phyloP scores from a whole-genome alignment of 2,113 vertebrate genomes.

The Canis aureus region DNA sequence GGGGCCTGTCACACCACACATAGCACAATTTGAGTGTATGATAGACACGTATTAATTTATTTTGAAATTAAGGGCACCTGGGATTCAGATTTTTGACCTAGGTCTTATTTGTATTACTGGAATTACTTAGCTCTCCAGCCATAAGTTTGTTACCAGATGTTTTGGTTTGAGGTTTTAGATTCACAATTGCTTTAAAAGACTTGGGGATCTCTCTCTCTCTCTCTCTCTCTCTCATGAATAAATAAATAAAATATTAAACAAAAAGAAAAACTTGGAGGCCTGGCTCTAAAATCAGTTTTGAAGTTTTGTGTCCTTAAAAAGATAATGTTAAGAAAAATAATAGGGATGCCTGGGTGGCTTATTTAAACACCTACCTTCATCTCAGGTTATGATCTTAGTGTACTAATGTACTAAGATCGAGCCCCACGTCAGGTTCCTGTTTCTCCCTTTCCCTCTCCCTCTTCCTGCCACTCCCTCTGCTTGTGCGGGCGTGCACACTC shows the following conservation, averaged over 20 bases:
- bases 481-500: too few species aligned
- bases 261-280: background rate
- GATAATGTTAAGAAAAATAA: background rate
- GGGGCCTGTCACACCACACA: background rate
- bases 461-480: too few species aligned
- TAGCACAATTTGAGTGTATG: background rate
- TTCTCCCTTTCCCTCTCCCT: too few species aligned
- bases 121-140: background rate
- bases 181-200: background rate
- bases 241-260: too few species aligned
- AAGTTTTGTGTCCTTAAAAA: background rate
- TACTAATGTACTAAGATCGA: too few species aligned
- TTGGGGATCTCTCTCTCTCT: background rate
- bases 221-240: too few species aligned
- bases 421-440: too few species aligned
- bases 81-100: background rate
- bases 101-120: background rate
- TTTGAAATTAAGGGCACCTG: conserved; percentile 37
- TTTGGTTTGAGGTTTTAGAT: conserved; percentile 33
- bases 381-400: too few species aligned
- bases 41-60: background rate
- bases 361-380: too few species aligned
- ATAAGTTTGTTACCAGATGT: background rate
- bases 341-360: too few species aligned
- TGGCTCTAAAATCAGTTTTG: conserved; percentile 59